These are phyloP conservation scores for Coilia nasus DNA, from an alignment of 2,797 vertebrate species.

Conservation along the genomic window DNA sequence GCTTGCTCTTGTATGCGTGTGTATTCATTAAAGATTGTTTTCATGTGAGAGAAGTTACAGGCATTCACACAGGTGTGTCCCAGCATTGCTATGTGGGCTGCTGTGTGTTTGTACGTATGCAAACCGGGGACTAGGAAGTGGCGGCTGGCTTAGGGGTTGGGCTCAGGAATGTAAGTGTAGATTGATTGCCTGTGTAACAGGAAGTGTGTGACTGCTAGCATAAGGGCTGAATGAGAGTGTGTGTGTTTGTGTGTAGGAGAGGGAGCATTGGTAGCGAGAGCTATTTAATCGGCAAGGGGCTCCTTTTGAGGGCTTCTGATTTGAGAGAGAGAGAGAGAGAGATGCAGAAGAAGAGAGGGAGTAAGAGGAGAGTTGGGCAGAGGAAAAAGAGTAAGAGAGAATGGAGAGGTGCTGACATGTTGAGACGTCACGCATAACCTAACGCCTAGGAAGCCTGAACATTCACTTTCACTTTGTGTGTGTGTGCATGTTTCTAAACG, in stretches of 20 bases:
- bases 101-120: background rate
- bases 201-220: background rate
- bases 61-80: too few species aligned
- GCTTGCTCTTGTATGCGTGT: background rate
- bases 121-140: background rate
- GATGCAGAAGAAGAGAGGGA: background rate
- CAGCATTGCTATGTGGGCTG: background rate
- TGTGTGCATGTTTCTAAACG: background rate
- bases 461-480: background rate
- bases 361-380: background rate
- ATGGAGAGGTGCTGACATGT: background rate
- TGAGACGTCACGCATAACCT: background rate
- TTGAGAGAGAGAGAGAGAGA: background rate
- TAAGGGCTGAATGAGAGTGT: background rate
- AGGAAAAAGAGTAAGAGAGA: background rate
- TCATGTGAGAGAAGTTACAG: too few species aligned
- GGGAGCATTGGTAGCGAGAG: too few species aligned
- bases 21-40: background rate
- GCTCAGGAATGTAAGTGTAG: background rate
- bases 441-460: background rate
- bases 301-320: too few species aligned
- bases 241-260: background rate
- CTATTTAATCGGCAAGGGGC: background rate
- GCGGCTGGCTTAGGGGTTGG: background rate
- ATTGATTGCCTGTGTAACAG: background rate